Base-by-base conservation (phyloP, 2,888 invertebrate species). In the Antheraea assamensis region DNA sequence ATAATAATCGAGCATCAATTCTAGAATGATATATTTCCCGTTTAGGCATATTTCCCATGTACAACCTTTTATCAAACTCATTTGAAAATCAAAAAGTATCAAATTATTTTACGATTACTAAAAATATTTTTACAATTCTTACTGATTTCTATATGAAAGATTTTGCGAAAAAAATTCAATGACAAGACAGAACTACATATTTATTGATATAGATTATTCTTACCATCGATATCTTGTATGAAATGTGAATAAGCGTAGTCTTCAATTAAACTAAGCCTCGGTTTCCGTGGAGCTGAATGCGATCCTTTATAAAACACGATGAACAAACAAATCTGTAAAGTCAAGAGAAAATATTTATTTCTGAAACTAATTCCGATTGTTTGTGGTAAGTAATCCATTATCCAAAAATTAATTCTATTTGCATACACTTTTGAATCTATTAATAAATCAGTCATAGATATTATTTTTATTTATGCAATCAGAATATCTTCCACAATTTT, bases 191-290 rank as follows among this genome's bases (percentile, higher is more conserved):
- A 13, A 42, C 42, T 42, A 13, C 0, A 42, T 13, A 42, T 7
- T 42, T 42, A 35, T 42, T 42, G 13, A 21, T 21, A 52, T 52
- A 55, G 75, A 19, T 27, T 21, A 61, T 27, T 55, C 85, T 83
- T 82, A 93, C 94, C 92, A 76, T 89, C 85, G 68, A 89, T 87
- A 76, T 90, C 86, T 52, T 84, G 90, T 75, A 87, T 85, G 70
- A 86, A 91, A 76, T 92, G 91, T 76, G 81, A 42, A 42, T 42
- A 85, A 0, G 88, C 85, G 68, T 79, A 80, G 0, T 76, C 73
- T 73, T 90, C 92, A 5, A 91, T 91, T 72, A 91, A 75, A 72
- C 87, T 91, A 0, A 93, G 85, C 61, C 93, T 85, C 3, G 88
- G 85, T 66, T 84, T 78, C 75, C 93, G 88, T 1, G 87, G 82